These are phyloP conservation scores for Calliopum simillimum DNA, from an alignment of 2,888 invertebrate genomes.

Conservation along the genomic window DNA sequence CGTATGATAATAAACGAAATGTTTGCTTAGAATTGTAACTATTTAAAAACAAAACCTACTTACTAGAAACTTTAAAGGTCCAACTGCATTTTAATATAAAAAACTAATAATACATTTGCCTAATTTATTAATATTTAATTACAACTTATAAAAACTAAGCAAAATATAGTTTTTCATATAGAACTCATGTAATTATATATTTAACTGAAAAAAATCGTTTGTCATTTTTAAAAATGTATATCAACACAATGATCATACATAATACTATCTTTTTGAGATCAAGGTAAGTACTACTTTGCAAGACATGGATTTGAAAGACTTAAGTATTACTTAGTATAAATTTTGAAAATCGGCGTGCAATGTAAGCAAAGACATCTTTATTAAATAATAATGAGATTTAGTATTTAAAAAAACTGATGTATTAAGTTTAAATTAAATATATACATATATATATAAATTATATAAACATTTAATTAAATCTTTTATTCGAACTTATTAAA, in stretches of 20 bases:
- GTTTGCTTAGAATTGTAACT: neutral
- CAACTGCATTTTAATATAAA: slow-evolving; percentile 20
- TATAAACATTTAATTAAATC: too few species aligned
- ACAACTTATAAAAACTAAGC: neutral
- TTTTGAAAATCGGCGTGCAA: neutral
- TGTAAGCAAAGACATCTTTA: neutral
- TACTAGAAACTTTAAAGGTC: slow-evolving; percentile 21
- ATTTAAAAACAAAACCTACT: neutral
- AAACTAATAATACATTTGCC: neutral
- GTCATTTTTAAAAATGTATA: too few species aligned
- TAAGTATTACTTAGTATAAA: neutral
- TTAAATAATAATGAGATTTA: neutral
- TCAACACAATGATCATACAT: too few species aligned
- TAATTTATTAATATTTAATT: slow-evolving; percentile 4
- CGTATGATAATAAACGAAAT: too few species aligned
- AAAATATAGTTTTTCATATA: too few species aligned
- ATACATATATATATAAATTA: too few species aligned
- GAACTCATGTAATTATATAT: too few species aligned
- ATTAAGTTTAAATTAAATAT: neutral
- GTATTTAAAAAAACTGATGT: neutral
- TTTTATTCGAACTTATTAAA: too few species aligned
- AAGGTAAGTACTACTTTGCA: too few species aligned
- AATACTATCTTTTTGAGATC: too few species aligned
- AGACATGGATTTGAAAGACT: slow-evolving; percentile 15
- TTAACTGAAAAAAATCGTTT: too few species aligned